Conservation (phyloP, 2,113 vertebrate genomes). For the Sander vitreus region DNA sequence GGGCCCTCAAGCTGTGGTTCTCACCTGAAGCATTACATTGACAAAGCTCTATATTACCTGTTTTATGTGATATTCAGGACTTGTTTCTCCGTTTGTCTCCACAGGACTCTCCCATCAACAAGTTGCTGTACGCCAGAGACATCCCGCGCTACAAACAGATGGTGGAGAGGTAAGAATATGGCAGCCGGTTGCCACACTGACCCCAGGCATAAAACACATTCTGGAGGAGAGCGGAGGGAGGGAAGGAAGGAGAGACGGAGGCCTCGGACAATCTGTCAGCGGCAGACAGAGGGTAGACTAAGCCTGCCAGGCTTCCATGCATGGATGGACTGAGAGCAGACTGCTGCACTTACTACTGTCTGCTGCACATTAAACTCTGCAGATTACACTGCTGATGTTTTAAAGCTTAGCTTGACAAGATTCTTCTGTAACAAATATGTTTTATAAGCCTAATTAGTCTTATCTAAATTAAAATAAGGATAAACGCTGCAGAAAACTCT, state of each 20-base stretch:
- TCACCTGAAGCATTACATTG: background rate
- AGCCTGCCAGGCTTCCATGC: conserved; percentile 65
- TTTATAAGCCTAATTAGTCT: conserved; percentile 9
- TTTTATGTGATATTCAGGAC: background rate
- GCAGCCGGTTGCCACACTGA: conserved; percentile 56
- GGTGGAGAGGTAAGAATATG: conserved; percentile 84
- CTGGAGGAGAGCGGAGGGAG: background rate
- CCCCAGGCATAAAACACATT: conserved; percentile 51
- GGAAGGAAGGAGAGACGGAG: background rate
- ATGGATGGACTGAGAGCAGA: conserved; percentile 69
- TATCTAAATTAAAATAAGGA: background rate
- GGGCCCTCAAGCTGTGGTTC: background rate
- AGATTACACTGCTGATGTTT: conserved; percentile 38
- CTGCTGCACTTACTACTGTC: conserved; percentile 59
- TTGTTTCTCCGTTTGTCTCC: conserved; percentile 36
- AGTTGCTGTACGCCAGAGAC: conserved; percentile 85
- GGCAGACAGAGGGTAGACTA: conserved; percentile 64
- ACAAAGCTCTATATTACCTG: background rate
- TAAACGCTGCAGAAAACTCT: background rate
- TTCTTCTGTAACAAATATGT: background rate
- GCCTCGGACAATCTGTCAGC: conserved; percentile 69
- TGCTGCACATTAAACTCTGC: conserved; percentile 42
- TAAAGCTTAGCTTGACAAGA: conserved; percentile 7
- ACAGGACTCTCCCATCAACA: conserved; percentile 87
- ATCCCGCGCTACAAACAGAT: conserved; percentile 87